phyloP scores from a whole-genome alignment of 2,113 vertebrate genomes.

The Aythya baeri region DNA sequence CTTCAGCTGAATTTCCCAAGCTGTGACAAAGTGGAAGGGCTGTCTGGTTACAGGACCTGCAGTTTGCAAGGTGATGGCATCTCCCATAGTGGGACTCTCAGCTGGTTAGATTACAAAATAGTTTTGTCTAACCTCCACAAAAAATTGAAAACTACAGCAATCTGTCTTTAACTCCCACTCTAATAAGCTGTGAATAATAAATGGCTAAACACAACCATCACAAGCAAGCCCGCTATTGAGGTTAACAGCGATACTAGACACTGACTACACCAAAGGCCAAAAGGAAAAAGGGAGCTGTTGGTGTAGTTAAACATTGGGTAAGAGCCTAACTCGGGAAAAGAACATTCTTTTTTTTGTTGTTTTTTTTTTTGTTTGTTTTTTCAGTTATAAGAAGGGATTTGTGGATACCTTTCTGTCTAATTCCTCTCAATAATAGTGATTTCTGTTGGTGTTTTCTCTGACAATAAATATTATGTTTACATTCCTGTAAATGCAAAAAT shows the following conservation, averaged over 20 bases:
- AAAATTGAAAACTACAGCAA: slow-evolving; percentile 20
- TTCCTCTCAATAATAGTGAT: background rate
- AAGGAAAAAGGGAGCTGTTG: background rate
- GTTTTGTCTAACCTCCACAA: background rate
- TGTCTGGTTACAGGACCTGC: background rate
- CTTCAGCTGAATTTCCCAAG: background rate
- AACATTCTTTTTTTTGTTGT: background rate
- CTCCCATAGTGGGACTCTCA: background rate
- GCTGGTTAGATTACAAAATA: background rate
- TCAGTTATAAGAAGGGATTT: background rate
- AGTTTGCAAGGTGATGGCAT: background rate
- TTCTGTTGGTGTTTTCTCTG: background rate
- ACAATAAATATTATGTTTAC: background rate
- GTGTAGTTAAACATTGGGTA: background rate
- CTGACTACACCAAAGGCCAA: background rate
- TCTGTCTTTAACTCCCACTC: slow-evolving; percentile 44
- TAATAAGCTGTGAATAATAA: slow-evolving; percentile 53
- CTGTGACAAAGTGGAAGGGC: background rate
- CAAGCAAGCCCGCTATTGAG: background rate
- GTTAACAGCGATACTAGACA: background rate
- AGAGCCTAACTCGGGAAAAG: background rate
- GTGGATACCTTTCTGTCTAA: background rate
- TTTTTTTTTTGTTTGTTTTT: background rate
- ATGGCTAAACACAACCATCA: slow-evolving; percentile 22
- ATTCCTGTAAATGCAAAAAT: background rate